Evolutionary conservation across 2,888 invertebrate genomes (phyloP), one percentile per base, ranked within the genome.

Genomic region (Cetonia aurata): DNA sequence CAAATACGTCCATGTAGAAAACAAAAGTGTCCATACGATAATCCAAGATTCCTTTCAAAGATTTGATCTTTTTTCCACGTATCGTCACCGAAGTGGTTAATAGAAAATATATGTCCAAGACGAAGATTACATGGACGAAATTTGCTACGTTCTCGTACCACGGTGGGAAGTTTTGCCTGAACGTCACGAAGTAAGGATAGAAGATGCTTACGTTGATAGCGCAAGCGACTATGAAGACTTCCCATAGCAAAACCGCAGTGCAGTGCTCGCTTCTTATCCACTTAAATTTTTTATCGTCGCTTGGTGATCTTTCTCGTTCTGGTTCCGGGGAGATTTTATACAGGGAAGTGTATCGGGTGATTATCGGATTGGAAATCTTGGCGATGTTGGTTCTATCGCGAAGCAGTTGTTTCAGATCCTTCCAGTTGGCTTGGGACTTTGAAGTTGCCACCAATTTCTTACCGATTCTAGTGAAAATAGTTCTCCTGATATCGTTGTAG

Each of bases 171-270:
- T 65, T 59, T 75, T 86, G 83, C 70, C 80, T 76, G 70, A 86
- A 85, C 13, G 86, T 86, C 46, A 87, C 86, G 66, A 83, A 86
- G 76, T 87, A 88, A 0, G 88, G 88, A 77, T 86, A 88, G 1
- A 84, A 74, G 12, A 87, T 71, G 72, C 86, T 86, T 31, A 88
- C 81, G 57, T 85, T 85, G 17, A 85, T 79, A 31, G 87, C 85
- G 19, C 86, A 77, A 6, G 79, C 67, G 1, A 87, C 80, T 81
- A 88, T 86, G 57, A 84, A 84, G 17, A 84, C 70, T 74, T 87
- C 85, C 88, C 88, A 88, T 71, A 84, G 84, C 78, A 83, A 84
- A 6, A 86, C 85, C 1, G 87, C 81, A 19, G 82, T 79, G 66
- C 86, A 86, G 19, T 86, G 82, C 0, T 84, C 81, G 78, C 86